phyloP scores from a whole-genome alignment of 2,888 invertebrate genomes.

The Neuroscelio doddi region DNA sequence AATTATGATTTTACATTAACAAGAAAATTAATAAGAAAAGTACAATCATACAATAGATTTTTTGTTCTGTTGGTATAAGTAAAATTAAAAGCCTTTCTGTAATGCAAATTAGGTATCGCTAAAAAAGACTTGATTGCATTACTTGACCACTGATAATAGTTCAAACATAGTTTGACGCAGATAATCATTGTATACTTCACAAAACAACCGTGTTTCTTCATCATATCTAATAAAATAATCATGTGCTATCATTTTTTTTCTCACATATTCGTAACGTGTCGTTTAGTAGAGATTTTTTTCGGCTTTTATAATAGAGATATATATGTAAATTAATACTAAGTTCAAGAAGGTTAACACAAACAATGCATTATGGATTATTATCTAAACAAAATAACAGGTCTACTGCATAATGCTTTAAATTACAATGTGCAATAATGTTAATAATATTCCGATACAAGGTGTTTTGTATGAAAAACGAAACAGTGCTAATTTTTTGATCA shows the following conservation, averaged over 20 bases:
- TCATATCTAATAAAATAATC: not conserved
- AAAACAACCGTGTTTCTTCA: not conserved
- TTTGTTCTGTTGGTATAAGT: too few relatives aligned
- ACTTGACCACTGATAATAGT: not conserved
- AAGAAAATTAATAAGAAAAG: too few relatives aligned
- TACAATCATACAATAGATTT: too few relatives aligned
- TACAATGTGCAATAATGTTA: not conserved
- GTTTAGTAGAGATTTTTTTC: not conserved
- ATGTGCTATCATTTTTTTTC: not conserved
- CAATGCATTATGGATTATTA: constrained; percentile 21
- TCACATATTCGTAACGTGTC: not conserved
- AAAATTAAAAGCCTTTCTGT: too few relatives aligned
- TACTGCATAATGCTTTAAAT: not conserved
- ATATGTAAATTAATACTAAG: constrained; percentile 2
- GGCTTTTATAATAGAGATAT: not conserved
- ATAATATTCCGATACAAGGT: not conserved
- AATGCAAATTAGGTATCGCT: too few relatives aligned
- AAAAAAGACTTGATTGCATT: not conserved
- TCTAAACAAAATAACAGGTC: constrained; percentile 4
- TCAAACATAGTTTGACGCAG: not conserved
- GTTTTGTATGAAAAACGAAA: constrained; percentile 4
- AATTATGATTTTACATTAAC: too few relatives aligned
- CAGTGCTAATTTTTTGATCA: not conserved
- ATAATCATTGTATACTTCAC: not conserved
- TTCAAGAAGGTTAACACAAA: constrained; percentile 14